Percentiles rank a stretch among this genome's conserved stretches.
These are phyloP conservation scores for Eleginops maclovinus DNA, from an alignment of 2,113 vertebrate genomes.

Conservation along the genomic window DNA sequence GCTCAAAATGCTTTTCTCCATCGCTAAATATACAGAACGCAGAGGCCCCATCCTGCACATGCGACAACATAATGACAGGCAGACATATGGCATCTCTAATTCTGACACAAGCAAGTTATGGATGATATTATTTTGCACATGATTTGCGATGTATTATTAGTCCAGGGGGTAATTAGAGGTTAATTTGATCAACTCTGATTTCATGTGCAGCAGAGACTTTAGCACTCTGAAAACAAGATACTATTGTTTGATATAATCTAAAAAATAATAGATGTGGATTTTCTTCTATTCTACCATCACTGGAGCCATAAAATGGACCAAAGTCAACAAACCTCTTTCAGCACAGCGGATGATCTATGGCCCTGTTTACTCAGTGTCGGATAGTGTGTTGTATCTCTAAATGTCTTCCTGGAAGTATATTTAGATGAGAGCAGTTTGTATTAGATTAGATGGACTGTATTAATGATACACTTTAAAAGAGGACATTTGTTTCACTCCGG, in stretches of 20 bases:
- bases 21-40: slow-evolving; percentile 52
- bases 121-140: slow-evolving; percentile 50
- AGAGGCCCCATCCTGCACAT: slow-evolving; percentile 4
- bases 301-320: slow-evolving; percentile 22
- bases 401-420: slow-evolving; percentile 47
- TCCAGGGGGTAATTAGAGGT: slow-evolving; percentile 44
- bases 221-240: background rate
- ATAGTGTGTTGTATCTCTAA: background rate
- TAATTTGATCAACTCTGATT: slow-evolving; percentile 52
- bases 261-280: too few species aligned
- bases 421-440: slow-evolving; percentile 47
- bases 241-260: background rate
- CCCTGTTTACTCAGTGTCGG: slow-evolving; percentile 40
- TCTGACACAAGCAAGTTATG: slow-evolving; percentile 14
- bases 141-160: slow-evolving; percentile 62
- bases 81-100: slow-evolving; percentile 38
- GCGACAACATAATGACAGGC: background rate
- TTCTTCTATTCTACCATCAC: slow-evolving; percentile 2
- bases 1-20: slow-evolving; percentile 45
- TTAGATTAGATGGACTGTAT: slow-evolving; percentile 49
- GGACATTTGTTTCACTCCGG: slow-evolving; percentile 48
- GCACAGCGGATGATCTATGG: slow-evolving; percentile 16
- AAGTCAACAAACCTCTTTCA: slow-evolving; percentile 25
- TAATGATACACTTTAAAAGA: slow-evolving; percentile 52
- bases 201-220: slow-evolving; percentile 11